Conservation (phyloP, 2,797 vertebrate genomes). For the Allobates femoralis region DNA sequence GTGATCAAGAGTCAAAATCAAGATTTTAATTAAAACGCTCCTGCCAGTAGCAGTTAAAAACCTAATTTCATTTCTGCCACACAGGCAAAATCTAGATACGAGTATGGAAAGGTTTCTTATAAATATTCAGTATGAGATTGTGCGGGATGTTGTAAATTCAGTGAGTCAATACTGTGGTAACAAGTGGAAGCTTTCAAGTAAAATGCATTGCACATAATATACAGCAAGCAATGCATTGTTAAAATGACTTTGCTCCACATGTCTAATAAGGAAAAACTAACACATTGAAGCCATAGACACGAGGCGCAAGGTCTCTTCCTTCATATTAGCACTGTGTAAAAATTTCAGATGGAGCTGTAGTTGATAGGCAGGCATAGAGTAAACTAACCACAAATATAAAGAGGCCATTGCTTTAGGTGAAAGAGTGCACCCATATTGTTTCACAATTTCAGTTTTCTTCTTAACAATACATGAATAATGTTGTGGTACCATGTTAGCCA, state of each 20-base stretch:
- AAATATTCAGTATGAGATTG: constrained; percentile 49
- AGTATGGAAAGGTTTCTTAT: constrained; percentile 51
- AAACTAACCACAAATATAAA: background rate
- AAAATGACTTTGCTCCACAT: background rate
- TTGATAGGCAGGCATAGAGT: background rate
- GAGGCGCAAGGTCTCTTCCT: background rate
- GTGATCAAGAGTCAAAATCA: constrained; percentile 56
- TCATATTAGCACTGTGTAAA: background rate
- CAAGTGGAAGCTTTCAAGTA: background rate
- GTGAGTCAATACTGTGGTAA: constrained; percentile 31
- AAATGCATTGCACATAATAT: background rate
- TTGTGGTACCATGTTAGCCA: no score
- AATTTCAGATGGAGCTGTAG: background rate
- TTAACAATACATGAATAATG: no score
- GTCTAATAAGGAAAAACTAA: background rate
- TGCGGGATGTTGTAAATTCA: constrained; percentile 35
- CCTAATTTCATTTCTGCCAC: constrained; percentile 48
- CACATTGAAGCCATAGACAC: background rate
- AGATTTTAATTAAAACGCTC: constrained; percentile 58
- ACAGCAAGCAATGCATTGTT: background rate
- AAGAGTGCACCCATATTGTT: no score
- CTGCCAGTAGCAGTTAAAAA: constrained; percentile 58
- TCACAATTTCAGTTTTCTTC: no score
- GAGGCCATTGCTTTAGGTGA: background rate
- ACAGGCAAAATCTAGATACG: constrained; percentile 51